phyloP scores from a whole-genome alignment of 2,888 invertebrate species.

The Euzetes globulus region DNA sequence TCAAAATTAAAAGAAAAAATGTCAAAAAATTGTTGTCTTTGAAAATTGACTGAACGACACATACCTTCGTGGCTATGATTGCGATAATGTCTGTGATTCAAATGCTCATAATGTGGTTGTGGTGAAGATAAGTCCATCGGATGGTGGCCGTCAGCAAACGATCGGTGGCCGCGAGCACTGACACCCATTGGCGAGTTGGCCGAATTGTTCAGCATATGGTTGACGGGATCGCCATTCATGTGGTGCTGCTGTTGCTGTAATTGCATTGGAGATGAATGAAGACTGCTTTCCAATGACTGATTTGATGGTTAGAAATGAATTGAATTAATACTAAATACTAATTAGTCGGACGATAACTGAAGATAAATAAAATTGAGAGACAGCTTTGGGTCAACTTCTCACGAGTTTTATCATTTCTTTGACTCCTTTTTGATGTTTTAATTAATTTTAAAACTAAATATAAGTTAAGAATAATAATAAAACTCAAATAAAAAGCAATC shows the following conservation, averaged over 20 bases:
- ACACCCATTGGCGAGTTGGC: background rate
- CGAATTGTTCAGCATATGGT: constrained; percentile 7
- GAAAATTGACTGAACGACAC: background rate
- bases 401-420: constrained; percentile 1
- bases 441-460: background rate
- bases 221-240: constrained; percentile 9
- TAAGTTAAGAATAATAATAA: too few relatives aligned
- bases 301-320: background rate
- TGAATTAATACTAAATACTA: background rate
- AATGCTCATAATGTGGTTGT: constrained; percentile 18
- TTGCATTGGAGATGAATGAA: constrained; percentile 7
- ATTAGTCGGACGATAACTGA: background rate
- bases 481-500: too few relatives aligned
- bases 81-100: constrained; percentile 12
- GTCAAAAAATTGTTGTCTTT: background rate
- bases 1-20: background rate
- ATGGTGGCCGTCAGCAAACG: constrained; percentile 7
- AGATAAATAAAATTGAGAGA: background rate
- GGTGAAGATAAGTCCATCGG: constrained; percentile 26
- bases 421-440: background rate
- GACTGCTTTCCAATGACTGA: background rate
- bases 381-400: constrained; percentile 15
- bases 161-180: background rate
- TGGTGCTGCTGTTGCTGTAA: constrained; percentile 31
- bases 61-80: constrained; percentile 21